A percentile compares a stretch with the other conserved stretches of the same genome.
Evolutionary conservation across 1,140 invertebrate genomes (phyloP).

Genomic region (Aphaenogaster ashmeadi): DNA sequence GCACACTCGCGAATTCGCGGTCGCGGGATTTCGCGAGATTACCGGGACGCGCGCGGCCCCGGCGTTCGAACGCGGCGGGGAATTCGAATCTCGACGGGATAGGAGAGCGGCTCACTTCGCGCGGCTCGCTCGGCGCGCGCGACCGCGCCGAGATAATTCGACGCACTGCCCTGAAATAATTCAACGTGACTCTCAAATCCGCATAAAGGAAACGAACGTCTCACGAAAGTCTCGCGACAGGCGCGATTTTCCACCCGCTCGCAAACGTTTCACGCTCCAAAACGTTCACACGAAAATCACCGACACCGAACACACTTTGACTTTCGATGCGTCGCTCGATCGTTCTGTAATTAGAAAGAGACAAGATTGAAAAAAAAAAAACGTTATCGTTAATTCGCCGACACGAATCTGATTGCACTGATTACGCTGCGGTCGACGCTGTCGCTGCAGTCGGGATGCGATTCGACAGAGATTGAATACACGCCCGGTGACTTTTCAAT

Average conservation of each 20-base stretch:
- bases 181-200: background rate
- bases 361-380: background rate
- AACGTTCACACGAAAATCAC: background rate
- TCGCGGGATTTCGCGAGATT: constrained; percentile 55
- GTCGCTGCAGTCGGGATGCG: background rate
- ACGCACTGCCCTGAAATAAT: background rate
- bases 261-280: background rate
- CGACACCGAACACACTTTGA: background rate
- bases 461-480: background rate
- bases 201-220: background rate
- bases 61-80: constrained; percentile 9
- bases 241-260: background rate
- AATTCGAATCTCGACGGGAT: constrained; percentile 1
- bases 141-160: background rate
- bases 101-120: background rate
- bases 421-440: background rate
- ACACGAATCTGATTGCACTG: background rate
- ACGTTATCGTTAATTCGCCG: background rate
- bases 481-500: background rate
- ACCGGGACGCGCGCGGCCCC: background rate
- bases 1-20: constrained; percentile 66
- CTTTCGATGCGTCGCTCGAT: background rate
- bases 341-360: background rate
- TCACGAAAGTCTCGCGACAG: background rate
- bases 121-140: constrained; percentile 1